Percentiles rank a stretch among this genome's conserved stretches.
Evolutionary conservation across 2,113 vertebrate genomes (phyloP).

Genomic region (Verasper variegatus): DNA sequence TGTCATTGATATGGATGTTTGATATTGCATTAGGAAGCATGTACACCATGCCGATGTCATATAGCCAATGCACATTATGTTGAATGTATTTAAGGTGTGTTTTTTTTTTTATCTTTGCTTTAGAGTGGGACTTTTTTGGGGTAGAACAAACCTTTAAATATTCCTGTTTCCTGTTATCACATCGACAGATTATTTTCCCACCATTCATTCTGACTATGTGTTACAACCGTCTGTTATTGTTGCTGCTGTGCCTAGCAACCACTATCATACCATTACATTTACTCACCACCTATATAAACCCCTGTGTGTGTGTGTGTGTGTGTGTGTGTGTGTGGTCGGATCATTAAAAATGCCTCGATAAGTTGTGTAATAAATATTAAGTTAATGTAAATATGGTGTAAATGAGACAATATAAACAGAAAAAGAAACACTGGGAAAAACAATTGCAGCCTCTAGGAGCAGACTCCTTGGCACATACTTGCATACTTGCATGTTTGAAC

Average conservation of each 20-base stretch:
- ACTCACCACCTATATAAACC: conserved; percentile 4
- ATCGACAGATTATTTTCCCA: conserved; percentile 17
- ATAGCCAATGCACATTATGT: not conserved
- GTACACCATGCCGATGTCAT: not conserved
- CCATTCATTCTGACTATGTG: not conserved
- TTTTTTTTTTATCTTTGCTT: not conserved
- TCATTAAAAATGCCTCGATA: not conserved
- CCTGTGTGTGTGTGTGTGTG: not conserved
- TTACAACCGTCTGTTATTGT: conserved; percentile 44
- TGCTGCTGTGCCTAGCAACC: conserved; percentile 62
- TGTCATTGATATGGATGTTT: not conserved
- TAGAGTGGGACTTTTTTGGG: too few species aligned
- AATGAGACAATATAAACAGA: not conserved
- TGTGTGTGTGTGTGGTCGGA: not conserved
- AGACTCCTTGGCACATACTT: conserved; percentile 17
- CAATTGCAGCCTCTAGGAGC: not conserved
- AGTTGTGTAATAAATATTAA: not conserved
- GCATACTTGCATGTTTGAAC: conserved; percentile 36
- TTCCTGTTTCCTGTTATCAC: conserved; percentile 9
- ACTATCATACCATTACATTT: not conserved
- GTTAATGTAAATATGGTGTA: not conserved
- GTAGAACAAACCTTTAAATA: not conserved
- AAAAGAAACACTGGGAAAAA: not conserved
- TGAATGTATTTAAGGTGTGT: not conserved
- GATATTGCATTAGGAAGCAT: not conserved